A percentile compares a stretch with the other conserved stretches of the same genome.
Conservation (phyloP, 2,113 vertebrate genomes). For the Ciconia maguari region DNA sequence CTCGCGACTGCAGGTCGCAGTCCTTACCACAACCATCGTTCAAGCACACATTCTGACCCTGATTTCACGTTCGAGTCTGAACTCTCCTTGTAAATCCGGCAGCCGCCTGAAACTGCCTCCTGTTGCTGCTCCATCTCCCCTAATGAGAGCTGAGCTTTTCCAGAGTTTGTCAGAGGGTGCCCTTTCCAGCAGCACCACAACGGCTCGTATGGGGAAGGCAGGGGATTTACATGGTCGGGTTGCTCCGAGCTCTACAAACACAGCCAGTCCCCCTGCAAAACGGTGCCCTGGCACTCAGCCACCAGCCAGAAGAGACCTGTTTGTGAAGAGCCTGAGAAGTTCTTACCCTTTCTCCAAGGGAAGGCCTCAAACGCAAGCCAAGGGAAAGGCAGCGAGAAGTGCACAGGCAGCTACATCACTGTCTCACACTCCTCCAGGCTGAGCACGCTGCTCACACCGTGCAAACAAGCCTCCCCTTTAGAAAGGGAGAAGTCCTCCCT, state of each 20-base stretch:
- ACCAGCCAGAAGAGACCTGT: neutral
- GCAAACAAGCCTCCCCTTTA: neutral
- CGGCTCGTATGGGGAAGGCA: rapidly evolving
- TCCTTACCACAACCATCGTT: rapidly evolving
- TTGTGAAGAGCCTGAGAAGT: neutral
- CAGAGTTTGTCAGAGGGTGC: rapidly evolving
- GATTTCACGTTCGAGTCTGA: rapidly evolving
- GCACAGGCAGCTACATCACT: neutral
- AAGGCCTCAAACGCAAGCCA: neutral
- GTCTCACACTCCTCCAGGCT: neutral
- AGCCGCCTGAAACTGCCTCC: neutral
- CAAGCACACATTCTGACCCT: rapidly evolving
- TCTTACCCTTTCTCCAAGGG: neutral
- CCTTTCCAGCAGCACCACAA: neutral
- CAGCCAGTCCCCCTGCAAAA: neutral
- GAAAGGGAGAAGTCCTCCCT: neutral
- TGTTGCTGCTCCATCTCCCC: neutral
- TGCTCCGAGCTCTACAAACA: neutral
- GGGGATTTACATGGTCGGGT: neutral
- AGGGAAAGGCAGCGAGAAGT: neutral
- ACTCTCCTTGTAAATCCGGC: neutral
- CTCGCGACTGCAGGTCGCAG: rapidly evolving
- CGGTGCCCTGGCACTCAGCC: neutral
- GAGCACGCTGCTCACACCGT: rapidly evolving
- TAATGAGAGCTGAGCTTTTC: neutral